Percentiles rank a stretch among this genome's conserved stretches.
Conservation (phyloP, 2,113 vertebrate species). For the Anoura caudifer region DNA sequence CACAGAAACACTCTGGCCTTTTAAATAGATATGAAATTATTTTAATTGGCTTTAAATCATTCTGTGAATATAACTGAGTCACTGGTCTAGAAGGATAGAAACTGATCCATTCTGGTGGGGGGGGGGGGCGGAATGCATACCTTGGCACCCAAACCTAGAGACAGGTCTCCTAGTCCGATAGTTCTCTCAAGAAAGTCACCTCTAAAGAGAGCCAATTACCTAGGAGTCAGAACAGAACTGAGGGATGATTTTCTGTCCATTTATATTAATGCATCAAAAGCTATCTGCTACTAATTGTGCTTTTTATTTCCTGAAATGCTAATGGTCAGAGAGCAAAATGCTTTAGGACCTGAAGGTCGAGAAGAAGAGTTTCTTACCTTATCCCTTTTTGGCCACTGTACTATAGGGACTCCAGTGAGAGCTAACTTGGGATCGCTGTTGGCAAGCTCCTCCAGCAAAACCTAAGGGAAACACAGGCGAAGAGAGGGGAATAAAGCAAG, state of each 20-base stretch:
- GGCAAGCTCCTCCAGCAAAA: constrained; percentile 88
- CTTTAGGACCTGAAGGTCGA: background rate
- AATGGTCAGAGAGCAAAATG: background rate
- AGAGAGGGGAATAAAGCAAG: background rate
- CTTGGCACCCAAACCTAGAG: background rate
- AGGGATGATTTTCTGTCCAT: constrained; percentile 4
- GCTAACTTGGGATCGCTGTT: constrained; percentile 90
- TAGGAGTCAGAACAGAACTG: background rate
- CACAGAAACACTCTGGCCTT: background rate
- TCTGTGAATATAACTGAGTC: background rate
- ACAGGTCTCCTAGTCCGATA: background rate
- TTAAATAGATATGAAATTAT: background rate
- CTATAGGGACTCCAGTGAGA: constrained; percentile 95
- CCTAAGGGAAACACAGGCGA: constrained; percentile 72
- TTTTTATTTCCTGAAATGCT: background rate
- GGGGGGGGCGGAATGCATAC: background rate
- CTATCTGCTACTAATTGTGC: background rate
- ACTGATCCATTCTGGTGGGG: background rate
- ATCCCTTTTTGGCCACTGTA: constrained; percentile 96
- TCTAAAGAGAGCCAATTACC: background rate
- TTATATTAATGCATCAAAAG: constrained; percentile 9
- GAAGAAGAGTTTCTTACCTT: constrained; percentile 77
- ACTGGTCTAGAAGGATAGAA: background rate
- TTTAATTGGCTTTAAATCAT: constrained; percentile 15
- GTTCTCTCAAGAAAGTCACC: background rate